These are phyloP conservation scores for Pelodytes ibericus DNA, from an alignment of 2,797 vertebrate species.

Conservation along the genomic window DNA sequence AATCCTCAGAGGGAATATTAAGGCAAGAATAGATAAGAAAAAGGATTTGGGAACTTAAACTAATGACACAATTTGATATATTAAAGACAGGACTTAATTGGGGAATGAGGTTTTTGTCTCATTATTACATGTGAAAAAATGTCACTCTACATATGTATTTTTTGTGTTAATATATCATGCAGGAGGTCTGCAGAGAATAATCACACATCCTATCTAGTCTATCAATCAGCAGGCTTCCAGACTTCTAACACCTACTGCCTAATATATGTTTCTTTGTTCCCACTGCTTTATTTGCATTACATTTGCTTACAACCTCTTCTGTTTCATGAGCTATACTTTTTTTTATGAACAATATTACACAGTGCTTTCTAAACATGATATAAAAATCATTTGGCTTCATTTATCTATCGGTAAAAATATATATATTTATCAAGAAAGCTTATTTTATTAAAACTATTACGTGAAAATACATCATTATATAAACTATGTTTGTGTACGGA, in stretches of 20 bases:
- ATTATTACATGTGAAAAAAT: slow-evolving; percentile 3
- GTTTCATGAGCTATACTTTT: background rate
- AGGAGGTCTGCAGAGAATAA: slow-evolving; percentile 8
- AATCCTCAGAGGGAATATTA: slow-evolving; percentile 20
- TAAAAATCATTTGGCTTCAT: too few relatives aligned
- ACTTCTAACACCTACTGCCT: slow-evolving; percentile 8
- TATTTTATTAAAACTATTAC: too few relatives aligned
- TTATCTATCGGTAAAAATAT: too few relatives aligned
- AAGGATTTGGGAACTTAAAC: background rate
- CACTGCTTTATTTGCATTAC: background rate
- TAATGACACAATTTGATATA: slow-evolving; percentile 7
- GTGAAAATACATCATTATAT: too few relatives aligned
- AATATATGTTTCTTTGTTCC: background rate
- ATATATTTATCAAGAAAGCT: too few relatives aligned
- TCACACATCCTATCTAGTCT: background rate
- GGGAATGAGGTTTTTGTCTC: background rate
- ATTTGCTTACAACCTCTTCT: background rate
- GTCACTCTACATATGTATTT: slow-evolving; percentile 16
- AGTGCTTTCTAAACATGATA: too few relatives aligned
- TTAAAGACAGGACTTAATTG: slow-evolving; percentile 16
- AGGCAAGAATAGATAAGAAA: background rate
- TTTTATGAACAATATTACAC: too few relatives aligned
- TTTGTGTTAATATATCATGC: slow-evolving; percentile 3
- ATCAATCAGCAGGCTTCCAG: slow-evolving; percentile 1
- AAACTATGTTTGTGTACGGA: too few relatives aligned